Conservation (phyloP, 1,140 invertebrate genomes). For the Notospermus geniculatus region DNA sequence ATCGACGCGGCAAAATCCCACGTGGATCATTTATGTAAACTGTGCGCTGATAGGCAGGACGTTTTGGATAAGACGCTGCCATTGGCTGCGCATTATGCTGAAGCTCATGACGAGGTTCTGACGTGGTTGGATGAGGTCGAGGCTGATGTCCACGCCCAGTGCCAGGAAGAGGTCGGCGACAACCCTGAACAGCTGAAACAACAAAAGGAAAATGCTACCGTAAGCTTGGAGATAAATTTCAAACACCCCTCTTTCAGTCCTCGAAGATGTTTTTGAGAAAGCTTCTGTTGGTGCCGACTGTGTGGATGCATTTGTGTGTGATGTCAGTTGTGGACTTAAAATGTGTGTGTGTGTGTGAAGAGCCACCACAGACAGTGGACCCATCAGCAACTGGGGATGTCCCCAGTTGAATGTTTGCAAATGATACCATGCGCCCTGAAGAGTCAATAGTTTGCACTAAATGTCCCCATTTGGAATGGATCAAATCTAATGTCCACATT, state of each 20-base stretch:
- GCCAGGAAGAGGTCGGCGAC: constrained; percentile 83
- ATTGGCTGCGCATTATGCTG: constrained; percentile 79
- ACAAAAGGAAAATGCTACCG: constrained; percentile 93
- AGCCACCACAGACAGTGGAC: no score
- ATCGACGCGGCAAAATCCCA: constrained; percentile 65
- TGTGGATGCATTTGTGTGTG: no score
- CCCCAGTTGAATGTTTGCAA: no score
- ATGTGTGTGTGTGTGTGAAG: no score
- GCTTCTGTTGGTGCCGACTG: no score
- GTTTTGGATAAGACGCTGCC: constrained; percentile 91
- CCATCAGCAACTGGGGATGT: no score
- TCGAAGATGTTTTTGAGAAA: no score
- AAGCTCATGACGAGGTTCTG: constrained; percentile 84
- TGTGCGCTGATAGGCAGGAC: constrained; percentile 83
- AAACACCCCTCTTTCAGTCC: neutral
- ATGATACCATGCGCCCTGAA: no score
- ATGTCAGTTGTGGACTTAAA: no score
- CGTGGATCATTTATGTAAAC: constrained; percentile 85
- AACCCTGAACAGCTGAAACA: constrained; percentile 87
- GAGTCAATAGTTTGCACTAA: no score
- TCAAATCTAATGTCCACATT: no score
- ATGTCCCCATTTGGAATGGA: no score
- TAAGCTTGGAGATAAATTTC: constrained; percentile 35
- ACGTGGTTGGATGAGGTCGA: constrained; percentile 89
- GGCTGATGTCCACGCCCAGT: constrained; percentile 69